These are phyloP conservation scores for Bhutanitis thaidina DNA, from an alignment of 2,888 invertebrate species.

Conservation along the genomic window DNA sequence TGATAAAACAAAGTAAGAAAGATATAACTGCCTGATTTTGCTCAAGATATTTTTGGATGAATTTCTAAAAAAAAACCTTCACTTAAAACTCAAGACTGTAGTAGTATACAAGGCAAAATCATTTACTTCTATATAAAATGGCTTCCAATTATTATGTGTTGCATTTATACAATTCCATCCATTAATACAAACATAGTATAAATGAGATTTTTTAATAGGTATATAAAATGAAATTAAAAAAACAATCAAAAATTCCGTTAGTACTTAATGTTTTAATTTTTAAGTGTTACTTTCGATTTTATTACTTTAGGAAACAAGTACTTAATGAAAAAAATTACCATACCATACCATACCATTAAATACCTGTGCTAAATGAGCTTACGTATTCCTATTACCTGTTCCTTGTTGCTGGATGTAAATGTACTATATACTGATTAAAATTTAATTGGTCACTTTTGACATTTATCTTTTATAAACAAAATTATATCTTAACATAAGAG, in stretches of 20 bases:
- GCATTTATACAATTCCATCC: slow-evolving; percentile 13
- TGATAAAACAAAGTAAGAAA: slow-evolving; percentile 21
- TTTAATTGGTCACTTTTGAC: no score
- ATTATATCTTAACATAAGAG: no score
- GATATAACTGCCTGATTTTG: slow-evolving; percentile 12
- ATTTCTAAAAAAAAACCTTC: slow-evolving; percentile 9
- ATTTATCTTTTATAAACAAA: no score
- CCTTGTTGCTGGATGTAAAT: not conserved
- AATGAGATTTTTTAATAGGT: slow-evolving; percentile 11
- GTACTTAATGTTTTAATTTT: slow-evolving; percentile 23
- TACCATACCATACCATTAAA: slow-evolving; percentile 1
- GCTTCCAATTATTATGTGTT: not conserved
- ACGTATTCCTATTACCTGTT: slow-evolving; percentile 1
- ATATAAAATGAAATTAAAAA: slow-evolving; percentile 4
- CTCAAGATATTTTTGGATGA: slow-evolving; percentile 23
- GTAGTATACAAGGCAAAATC: not conserved
- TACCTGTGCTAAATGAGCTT: not conserved
- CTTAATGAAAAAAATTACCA: slow-evolving; percentile 14
- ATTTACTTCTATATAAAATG: not conserved
- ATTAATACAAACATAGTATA: slow-evolving; percentile 1
- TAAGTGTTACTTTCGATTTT: slow-evolving; percentile 19
- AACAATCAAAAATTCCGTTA: slow-evolving; percentile 9
- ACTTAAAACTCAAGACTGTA: not conserved
- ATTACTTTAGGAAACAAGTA: slow-evolving; percentile 13
- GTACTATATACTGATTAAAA: no score